These are phyloP conservation scores for Melanotaenia nigrans DNA, from an alignment of 2,797 vertebrate genomes.

Conservation along the genomic window DNA sequence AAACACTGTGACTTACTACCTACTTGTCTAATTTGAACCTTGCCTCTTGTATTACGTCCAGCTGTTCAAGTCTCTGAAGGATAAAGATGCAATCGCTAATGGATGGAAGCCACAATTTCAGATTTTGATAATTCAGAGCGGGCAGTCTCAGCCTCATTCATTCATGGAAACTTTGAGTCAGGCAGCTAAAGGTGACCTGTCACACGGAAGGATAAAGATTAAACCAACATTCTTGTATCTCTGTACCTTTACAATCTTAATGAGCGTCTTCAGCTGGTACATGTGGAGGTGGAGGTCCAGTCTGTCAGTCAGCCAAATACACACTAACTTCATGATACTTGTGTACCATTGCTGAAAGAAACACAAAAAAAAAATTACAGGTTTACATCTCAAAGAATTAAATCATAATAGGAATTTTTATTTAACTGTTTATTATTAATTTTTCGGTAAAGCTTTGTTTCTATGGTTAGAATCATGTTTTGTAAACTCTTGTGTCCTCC, in stretches of 20 bases:
- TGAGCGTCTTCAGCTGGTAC: slow-evolving; percentile 97
- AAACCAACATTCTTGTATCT: not conserved
- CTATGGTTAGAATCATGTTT: too few relatives aligned
- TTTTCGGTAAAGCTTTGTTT: too few relatives aligned
- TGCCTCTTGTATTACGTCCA: too few relatives aligned
- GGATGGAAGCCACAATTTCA: too few relatives aligned
- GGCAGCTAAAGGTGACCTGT: not conserved
- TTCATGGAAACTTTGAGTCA: slow-evolving; percentile 2
- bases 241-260: slow-evolving; percentile 98
- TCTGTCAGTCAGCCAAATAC: slow-evolving; percentile 93
- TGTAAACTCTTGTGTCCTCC: too few relatives aligned
- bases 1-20: too few relatives aligned
- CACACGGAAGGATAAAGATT: not conserved
- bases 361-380: not conserved
- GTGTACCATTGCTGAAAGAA: slow-evolving; percentile 93
- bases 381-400: not conserved
- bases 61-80: too few relatives aligned
- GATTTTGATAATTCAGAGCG: not conserved
- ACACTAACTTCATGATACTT: slow-evolving; percentile 90
- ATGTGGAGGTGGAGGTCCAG: slow-evolving; percentile 96
- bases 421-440: too few relatives aligned
- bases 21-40: too few relatives aligned
- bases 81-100: too few relatives aligned
- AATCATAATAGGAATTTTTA: too few relatives aligned
- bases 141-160: not conserved